Base-by-base conservation (phyloP, 2,888 invertebrate genomes). In the Chouioia cunea region DNA sequence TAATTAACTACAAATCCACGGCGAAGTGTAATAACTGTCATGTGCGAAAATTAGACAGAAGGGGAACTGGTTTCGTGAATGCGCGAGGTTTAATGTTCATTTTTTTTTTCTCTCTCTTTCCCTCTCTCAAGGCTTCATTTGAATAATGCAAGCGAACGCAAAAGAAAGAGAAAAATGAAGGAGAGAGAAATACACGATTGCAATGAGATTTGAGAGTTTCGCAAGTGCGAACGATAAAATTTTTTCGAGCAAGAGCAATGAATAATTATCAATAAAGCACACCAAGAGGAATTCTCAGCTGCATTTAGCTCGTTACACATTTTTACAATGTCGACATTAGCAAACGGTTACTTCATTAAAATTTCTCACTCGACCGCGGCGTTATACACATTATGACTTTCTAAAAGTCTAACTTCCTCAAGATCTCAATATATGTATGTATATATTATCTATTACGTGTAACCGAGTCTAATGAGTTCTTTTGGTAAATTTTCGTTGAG, bases 1-100 rank as follows among this genome's bases (percentile, higher is more conserved):
- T 64, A 63, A 69, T 50, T 57, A 43, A 60, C 57, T 69, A 23
- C 47, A 68, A 68, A 68, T 68, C 47, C 43, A 18, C 20, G 54
- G 43, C 47, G 54, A 64, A 64, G 20, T 23, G 53, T 64, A 64
- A 64, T 65, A 52, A 52, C 67, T 43, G 54, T 62, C 46, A 43
- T 36, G 48, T 43, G 15, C 23, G 48, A 56, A 62, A 36, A 68
- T 68, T 62, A 68, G 56, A 27, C 18, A 44, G 47, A 18, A 36
- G 43, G 14, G 16, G 36, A 68, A 63, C 63, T 18, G 57, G 60
- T 69, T 52, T 57, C 52, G 36, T 50, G 14, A 58, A 48, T 57
- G 36, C 48, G 16, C 20, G 18, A 14, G 22, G 16, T 47, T 66
- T 23, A 27, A 56, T 65, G 57, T 48, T 56, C 46, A 23, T 8